Percentiles rank a stretch among this genome's conserved stretches.
Conservation (phyloP, 30 jellyfish, hydroid and myxozoan genomes). For the Clytia hemisphaerica region DNA sequence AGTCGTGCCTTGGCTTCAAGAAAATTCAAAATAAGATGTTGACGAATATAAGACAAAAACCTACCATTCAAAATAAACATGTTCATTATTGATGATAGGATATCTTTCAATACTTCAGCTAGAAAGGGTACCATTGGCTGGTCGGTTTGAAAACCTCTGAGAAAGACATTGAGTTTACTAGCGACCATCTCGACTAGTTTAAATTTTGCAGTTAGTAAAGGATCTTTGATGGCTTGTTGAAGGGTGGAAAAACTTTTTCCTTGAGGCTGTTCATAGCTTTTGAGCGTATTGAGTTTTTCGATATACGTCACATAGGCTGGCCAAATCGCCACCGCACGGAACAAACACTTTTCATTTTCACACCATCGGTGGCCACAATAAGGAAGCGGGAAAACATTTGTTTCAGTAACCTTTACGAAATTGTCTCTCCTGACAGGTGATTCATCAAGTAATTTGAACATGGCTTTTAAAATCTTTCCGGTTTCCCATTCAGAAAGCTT, state of each 20-base stretch:
- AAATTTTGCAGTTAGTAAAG: slow-evolving; percentile 21
- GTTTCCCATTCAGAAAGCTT: background rate
- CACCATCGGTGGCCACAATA: slow-evolving; percentile 13
- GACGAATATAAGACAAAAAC: too few species aligned
- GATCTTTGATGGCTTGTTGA: slow-evolving; percentile 2
- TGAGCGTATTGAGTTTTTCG: background rate
- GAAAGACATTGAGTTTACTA: background rate
- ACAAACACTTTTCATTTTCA: background rate
- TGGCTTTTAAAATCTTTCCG: background rate
- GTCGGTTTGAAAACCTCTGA: slow-evolving; percentile 4
- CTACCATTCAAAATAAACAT: slow-evolving; percentile 12
- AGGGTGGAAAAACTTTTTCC: background rate
- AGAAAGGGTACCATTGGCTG: slow-evolving; percentile 9
- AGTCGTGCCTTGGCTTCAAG: too few species aligned
- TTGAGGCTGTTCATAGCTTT: slow-evolving; percentile 5
- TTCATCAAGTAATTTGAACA: background rate
- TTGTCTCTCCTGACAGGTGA: background rate
- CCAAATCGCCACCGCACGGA: background rate
- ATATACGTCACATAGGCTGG: background rate
- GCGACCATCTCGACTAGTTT: slow-evolving; percentile 7
- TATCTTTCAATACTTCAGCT: background rate
- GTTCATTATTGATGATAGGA: background rate
- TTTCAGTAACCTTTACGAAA: background rate
- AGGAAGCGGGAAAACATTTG: background rate
- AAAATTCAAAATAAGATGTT: too few species aligned